Evolutionary conservation across 2,797 vertebrate genomes (phyloP).

Genomic region (Mormyrus proboscirostris): DNA sequence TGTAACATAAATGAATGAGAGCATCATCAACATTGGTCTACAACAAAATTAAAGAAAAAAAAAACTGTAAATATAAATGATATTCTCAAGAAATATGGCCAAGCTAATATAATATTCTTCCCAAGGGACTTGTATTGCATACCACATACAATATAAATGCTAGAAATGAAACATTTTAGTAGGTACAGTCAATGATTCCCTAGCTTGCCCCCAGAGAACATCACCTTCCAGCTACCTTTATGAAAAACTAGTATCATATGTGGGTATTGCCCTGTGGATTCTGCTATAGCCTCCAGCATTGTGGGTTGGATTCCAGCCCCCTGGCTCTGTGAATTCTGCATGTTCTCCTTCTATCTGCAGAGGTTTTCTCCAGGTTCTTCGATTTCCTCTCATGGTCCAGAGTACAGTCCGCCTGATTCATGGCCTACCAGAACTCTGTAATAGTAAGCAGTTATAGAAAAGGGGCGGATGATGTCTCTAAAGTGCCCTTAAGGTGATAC

Average conservation of each 20-base stretch:
- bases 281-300: neutral
- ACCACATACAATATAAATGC: neutral
- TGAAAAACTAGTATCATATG: neutral
- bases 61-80: neutral
- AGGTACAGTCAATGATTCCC: neutral
- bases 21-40: neutral
- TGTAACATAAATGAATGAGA: neutral
- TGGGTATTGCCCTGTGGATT: neutral
- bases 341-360: neutral
- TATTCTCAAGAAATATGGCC: neutral
- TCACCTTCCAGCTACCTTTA: neutral
- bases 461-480: neutral
- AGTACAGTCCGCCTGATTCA: neutral
- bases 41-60: neutral
- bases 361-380: neutral
- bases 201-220: neutral
- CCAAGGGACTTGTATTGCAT: neutral
- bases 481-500: neutral
- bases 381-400: neutral
- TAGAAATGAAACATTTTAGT: neutral
- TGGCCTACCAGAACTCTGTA: neutral
- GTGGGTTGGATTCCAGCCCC: neutral
- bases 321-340: neutral
- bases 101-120: neutral
- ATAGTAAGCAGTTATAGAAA: neutral